Base-by-base conservation (phyloP, 2,797 vertebrate species). In the Phoebastria nigripes region DNA sequence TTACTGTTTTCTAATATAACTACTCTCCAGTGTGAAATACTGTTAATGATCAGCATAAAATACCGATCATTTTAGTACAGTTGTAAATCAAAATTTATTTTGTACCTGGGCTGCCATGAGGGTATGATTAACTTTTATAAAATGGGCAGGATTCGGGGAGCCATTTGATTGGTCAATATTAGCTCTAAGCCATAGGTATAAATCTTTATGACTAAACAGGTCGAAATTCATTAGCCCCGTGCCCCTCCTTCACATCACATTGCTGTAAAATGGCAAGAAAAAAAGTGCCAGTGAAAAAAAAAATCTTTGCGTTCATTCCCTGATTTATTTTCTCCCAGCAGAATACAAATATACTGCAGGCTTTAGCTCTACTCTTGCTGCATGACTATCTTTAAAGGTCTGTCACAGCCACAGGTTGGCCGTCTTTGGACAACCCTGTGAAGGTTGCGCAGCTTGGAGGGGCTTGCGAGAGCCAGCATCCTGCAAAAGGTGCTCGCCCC, bases 41-140 rank as follows among this genome's bases (percentile, higher is more conserved):
- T 88, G 52, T 82, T 97, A 94, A 97, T 59, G 81, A 91, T 72
- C 25, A 70, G 37, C 62, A 84, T 96, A 92, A 97, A 96, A 97
- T 55, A 58, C 70, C 1, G 3, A 93, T 93, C 91, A 88, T 84
- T 96, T 97, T 77, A 96, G 59, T 86, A 84, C 46, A 26, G 69
- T 6, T 41, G 79, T 96, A 97, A 96, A 96, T 98, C 96, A 96
- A 92, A 72, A 95, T 97, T 95, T 96, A 95, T 95, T 96, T 91
- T 87, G 65, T 61, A 87, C 92, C 78, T 80, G 63, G 47, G 46
- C 67, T 90, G 63, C 88, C 95, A 31, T 81, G 90, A 93, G 89
- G 86, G 24, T 85, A 76, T 95, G 92, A 96, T 93, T 94, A 97
- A 95, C 52, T 97, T 95, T 92, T 92, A 96, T 84, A 92, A 97